Conservation (phyloP, 2,888 invertebrate genomes). For the Limnephilus auricula region DNA sequence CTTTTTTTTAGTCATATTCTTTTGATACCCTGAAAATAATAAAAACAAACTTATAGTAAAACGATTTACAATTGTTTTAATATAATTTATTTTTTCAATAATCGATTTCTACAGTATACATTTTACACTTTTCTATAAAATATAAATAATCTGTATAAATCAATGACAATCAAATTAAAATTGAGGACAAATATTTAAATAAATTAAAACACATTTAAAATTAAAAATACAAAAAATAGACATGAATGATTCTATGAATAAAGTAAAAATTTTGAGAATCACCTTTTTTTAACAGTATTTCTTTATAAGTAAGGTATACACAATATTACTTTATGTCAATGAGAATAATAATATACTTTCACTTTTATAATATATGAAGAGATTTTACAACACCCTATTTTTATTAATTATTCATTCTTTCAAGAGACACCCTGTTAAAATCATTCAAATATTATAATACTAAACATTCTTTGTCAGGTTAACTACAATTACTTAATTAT, state of each 20-base stretch:
- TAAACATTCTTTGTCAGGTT: background rate
- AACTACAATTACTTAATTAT: background rate
- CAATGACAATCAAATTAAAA: background rate
- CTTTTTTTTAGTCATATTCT: background rate
- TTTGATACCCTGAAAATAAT: background rate
- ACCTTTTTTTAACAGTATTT: background rate
- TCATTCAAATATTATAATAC: background rate
- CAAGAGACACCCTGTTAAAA: conserved; percentile 2
- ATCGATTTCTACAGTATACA: conserved; percentile 9
- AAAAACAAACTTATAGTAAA: background rate
- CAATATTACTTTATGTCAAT: background rate
- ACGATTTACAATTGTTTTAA: background rate
- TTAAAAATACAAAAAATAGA: conserved; percentile 2
- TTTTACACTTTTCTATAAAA: conserved; percentile 13
- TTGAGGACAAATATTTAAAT: background rate
- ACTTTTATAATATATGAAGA: background rate
- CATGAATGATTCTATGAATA: background rate
- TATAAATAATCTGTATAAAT: background rate
- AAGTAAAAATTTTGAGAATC: background rate
- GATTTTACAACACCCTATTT: background rate
- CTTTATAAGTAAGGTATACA: background rate
- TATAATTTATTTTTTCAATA: conserved; percentile 19
- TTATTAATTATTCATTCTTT: background rate
- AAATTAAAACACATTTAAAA: conserved; percentile 5
- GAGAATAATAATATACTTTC: background rate